These are phyloP conservation scores for Lingula anatina DNA, from an alignment of 2,888 invertebrate species.

Conservation along the genomic window DNA sequence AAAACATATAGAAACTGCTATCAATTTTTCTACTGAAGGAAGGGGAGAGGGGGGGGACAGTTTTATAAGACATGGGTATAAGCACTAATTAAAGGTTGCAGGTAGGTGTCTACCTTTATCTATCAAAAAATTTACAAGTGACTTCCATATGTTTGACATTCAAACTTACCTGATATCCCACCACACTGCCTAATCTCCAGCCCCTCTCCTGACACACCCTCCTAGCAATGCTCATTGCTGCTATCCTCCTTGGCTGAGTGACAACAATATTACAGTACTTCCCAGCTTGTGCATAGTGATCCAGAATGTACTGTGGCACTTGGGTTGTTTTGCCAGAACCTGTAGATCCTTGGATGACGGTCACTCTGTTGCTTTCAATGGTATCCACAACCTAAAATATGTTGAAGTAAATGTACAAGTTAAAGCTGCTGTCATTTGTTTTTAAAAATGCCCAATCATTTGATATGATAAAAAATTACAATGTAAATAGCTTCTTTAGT, in stretches of 20 bases:
- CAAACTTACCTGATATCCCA: slow-evolving; percentile 76
- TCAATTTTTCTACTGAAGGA: too few relatives aligned
- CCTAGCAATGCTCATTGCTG: slow-evolving; percentile 82
- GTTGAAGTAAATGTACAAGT: slow-evolving; percentile 55
- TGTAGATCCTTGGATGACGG: slow-evolving; percentile 85
- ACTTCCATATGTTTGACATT: too few relatives aligned
- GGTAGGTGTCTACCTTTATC: too few relatives aligned
- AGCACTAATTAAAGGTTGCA: too few relatives aligned
- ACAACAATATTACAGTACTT: slow-evolving; percentile 74
- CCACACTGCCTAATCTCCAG: slow-evolving; percentile 76
- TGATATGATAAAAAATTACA: too few relatives aligned
- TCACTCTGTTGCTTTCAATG: slow-evolving; percentile 75
- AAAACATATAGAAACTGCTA: too few relatives aligned
- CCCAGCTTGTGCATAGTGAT: slow-evolving; percentile 63
- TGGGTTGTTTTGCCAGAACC: slow-evolving; percentile 95
- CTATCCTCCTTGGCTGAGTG: slow-evolving; percentile 90
- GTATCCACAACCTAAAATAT: slow-evolving; percentile 66
- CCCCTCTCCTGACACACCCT: slow-evolving; percentile 78
- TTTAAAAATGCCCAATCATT: too few relatives aligned
- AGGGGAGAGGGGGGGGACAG: too few relatives aligned
- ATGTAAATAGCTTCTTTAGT: too few relatives aligned
- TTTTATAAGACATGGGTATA: too few relatives aligned
- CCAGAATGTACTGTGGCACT: slow-evolving; percentile 83
- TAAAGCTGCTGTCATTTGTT: not conserved
- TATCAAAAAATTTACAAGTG: too few relatives aligned